A percentile compares a stretch with the other conserved stretches of the same genome.
These are phyloP conservation scores for Octodonta nipae DNA, from an alignment of 2,888 invertebrate genomes.

Conservation along the genomic window DNA sequence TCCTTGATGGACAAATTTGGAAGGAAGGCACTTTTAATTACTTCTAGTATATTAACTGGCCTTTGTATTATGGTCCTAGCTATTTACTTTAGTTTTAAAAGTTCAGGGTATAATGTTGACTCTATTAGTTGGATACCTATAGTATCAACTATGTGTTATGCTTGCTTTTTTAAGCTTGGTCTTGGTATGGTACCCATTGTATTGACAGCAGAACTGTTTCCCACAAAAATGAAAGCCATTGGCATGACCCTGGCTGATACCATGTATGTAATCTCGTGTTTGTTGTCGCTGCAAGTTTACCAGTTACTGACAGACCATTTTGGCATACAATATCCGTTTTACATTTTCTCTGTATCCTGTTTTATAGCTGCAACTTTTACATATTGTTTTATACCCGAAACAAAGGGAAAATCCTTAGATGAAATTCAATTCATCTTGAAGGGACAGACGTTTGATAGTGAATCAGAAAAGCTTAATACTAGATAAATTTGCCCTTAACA, in stretches of 20 bases:
- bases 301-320: constrained; percentile 21
- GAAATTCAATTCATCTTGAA: constrained; percentile 33
- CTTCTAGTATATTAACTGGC: constrained; percentile 28
- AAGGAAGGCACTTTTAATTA: constrained; percentile 26
- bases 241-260: constrained; percentile 33
- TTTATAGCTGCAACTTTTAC: constrained; percentile 27
- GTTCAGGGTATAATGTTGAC: constrained; percentile 20
- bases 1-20: constrained; percentile 30
- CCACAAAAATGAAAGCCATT: constrained; percentile 32
- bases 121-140: constrained; percentile 24
- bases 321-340: constrained; percentile 31
- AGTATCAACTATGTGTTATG: constrained; percentile 19
- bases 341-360: constrained; percentile 28
- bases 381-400: constrained; percentile 29
- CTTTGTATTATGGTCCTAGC: constrained; percentile 27
- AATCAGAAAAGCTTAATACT: no score
- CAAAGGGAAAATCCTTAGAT: constrained; percentile 31
- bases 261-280: constrained; percentile 28
- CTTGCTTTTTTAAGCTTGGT: constrained; percentile 30
- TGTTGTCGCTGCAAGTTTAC: constrained; percentile 29
- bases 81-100: constrained; percentile 29
- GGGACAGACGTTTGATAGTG: constrained; percentile 12
- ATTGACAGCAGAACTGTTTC: constrained; percentile 33
- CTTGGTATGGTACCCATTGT: constrained; percentile 33
- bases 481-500: no score